Percentiles rank a stretch among this genome's conserved stretches.
These are phyloP conservation scores for Proales similis DNA, from an alignment of 1,140 invertebrate genomes.

Conservation along the genomic window DNA sequence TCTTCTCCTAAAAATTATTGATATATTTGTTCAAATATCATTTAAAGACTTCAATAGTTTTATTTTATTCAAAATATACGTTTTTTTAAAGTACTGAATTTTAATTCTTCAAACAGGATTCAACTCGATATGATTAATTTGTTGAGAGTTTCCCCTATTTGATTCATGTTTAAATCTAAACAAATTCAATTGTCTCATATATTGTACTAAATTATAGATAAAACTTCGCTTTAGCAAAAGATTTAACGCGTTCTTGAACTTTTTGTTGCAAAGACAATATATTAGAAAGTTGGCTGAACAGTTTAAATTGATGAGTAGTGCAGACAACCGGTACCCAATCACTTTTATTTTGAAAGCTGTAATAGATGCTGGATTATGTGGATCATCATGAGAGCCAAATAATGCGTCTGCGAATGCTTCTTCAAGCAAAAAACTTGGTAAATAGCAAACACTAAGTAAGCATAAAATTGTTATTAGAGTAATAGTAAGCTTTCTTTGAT, in stretches of 20 bases:
- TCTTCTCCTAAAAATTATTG: no score
- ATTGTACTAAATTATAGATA: no score
- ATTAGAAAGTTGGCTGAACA: slow-evolving; percentile 37
- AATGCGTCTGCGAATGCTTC: slow-evolving; percentile 15
- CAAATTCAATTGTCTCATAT: no score
- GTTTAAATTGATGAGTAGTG: slow-evolving; percentile 30
- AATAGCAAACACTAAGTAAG: slow-evolving; percentile 21
- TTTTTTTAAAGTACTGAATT: no score
- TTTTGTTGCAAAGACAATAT: slow-evolving; percentile 37
- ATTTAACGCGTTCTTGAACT: slow-evolving; percentile 32
- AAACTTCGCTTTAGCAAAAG: slow-evolving; percentile 23
- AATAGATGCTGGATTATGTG: neutral
- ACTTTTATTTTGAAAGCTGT: slow-evolving; percentile 24
- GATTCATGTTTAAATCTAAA: no score
- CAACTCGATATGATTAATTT: no score
- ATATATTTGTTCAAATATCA: no score
- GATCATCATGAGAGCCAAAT: slow-evolving; percentile 21
- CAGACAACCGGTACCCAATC: slow-evolving; percentile 13
- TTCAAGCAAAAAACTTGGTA: slow-evolving; percentile 36
- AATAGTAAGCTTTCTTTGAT: slow-evolving; percentile 27
- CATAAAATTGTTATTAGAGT: slow-evolving; percentile 28
- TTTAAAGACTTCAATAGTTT: no score
- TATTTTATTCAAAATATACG: no score
- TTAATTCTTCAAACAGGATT: no score
- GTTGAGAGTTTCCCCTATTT: no score